Evolutionary conservation across 2,888 invertebrate genomes (phyloP), one percentile per base, ranked within the genome.

Genomic region (Scaeva pyrastri): DNA sequence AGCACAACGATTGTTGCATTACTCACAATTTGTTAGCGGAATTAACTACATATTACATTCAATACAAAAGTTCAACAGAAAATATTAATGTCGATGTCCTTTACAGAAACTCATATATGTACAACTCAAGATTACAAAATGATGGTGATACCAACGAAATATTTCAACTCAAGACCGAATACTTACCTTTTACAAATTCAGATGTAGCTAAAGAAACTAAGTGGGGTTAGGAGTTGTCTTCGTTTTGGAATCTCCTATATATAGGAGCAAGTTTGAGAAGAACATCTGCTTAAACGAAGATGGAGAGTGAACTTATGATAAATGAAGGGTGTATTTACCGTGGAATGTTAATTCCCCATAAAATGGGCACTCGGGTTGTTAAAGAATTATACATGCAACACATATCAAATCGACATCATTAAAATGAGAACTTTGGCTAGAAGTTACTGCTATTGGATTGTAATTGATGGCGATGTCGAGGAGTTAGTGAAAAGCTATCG

Each of bases 241-340:
- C 39, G 8, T 8, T 31, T 31, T 31, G 31, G 31, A 31, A 7
- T 0, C 82, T n/a, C n/a, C n/a, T n/a, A n/a, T n/a, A n/a, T n/a
- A n/a, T n/a, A n/a, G n/a, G n/a, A n/a, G n/a, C n/a, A n/a, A n/a
- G n/a, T n/a, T n/a, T n/a, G n/a, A n/a, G n/a, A n/a, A n/a, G n/a
- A n/a, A n/a, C n/a, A n/a, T n/a, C n/a, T n/a, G n/a, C n/a, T n/a
- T n/a, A n/a, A n/a, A n/a, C n/a, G n/a, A n/a, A 10, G 55, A 88
- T 48, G 88, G 89, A 56, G 7, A 60, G 23, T 4, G 71, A 72
- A 39, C 31, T 72, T 11, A 72, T 72, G 71, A 39, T 72, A 16
- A 19, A 72, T 23, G 71, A 72, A 21, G 71, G 71, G 1, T 72
- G 58, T 41, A 43, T 72, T 10, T 72, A 58, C 23, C 23, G 43